These are phyloP conservation scores for Cromileptes altivelis DNA, from an alignment of 2,113 vertebrate genomes.

Conservation along the genomic window DNA sequence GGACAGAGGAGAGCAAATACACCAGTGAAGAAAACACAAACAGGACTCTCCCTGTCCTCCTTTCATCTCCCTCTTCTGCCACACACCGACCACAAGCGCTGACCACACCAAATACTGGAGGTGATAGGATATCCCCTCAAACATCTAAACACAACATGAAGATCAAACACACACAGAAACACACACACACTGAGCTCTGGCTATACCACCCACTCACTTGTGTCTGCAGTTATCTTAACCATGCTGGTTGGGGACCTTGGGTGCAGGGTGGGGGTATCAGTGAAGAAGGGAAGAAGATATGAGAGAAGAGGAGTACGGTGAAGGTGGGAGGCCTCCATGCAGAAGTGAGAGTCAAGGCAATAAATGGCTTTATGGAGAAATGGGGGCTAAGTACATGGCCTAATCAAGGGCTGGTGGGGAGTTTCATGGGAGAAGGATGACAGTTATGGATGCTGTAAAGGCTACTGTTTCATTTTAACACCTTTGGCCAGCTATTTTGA, in stretches of 20 bases:
- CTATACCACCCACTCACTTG: conserved; percentile 84
- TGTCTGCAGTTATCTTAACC: conserved; percentile 83
- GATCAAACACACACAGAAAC: conserved; percentile 80
- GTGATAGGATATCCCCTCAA: conserved; percentile 87
- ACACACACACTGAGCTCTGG: conserved; percentile 69
- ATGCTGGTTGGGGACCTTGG: conserved; percentile 76
- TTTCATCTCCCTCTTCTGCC: conserved; percentile 81
- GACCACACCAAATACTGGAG: conserved; percentile 82
- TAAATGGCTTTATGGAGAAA: conserved; percentile 76
- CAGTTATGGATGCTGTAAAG: conserved; percentile 67
- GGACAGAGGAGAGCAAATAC: conserved; percentile 81
- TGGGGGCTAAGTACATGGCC: conserved; percentile 48
- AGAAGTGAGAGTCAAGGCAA: conserved; percentile 65
- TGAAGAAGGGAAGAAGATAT: conserved; percentile 42
- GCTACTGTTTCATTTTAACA: conserved; percentile 66
- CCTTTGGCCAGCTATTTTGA: conserved; percentile 8
- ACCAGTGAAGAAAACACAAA: conserved; percentile 85
- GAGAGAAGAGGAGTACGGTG: conserved; percentile 32
- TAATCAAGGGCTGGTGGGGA: conserved; percentile 54
- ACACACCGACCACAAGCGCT: conserved; percentile 74
- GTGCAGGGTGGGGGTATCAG: conserved; percentile 45
- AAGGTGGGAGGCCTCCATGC: conserved; percentile 58
- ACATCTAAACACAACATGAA: conserved; percentile 87
- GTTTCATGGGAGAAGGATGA: conserved; percentile 58
- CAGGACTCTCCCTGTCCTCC: conserved; percentile 75